These are phyloP conservation scores for Lochmaea crataegi DNA, from an alignment of 2,888 invertebrate genomes.

Conservation along the genomic window DNA sequence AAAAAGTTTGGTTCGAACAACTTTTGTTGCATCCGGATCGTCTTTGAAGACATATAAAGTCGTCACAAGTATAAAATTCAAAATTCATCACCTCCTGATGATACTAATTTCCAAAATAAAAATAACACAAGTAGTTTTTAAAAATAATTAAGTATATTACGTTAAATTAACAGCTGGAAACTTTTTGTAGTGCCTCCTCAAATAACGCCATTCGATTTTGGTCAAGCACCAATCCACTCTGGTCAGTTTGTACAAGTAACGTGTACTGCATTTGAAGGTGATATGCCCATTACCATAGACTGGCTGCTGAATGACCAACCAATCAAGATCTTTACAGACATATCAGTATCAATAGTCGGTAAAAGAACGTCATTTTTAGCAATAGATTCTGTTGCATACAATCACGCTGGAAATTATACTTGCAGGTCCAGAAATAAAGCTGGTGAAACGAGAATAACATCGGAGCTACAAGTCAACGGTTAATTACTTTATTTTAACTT, in stretches of 20 bases:
- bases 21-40: too few relatives aligned
- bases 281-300: constrained; percentile 74
- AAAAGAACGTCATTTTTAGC: constrained; percentile 73
- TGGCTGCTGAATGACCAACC: constrained; percentile 75
- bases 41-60: too few relatives aligned
- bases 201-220: constrained; percentile 66
- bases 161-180: not conserved
- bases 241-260: constrained; percentile 75
- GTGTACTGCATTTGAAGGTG: constrained; percentile 79
- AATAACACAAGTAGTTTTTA: too few relatives aligned
- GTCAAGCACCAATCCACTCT: constrained; percentile 72
- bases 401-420: constrained; percentile 70
- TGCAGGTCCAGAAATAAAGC: constrained; percentile 70
- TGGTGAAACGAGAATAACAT: constrained; percentile 66
- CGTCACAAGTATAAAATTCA: too few relatives aligned
- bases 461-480: constrained; percentile 66
- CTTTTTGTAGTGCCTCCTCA: constrained; percentile 69
- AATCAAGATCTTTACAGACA: constrained; percentile 38
- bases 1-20: too few relatives aligned
- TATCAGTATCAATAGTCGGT: constrained; percentile 61
- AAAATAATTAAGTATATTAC: too few relatives aligned
- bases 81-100: too few relatives aligned
- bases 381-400: constrained; percentile 68
- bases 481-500: constrained; percentile 3
- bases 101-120: too few relatives aligned